Percentiles rank a stretch among this genome's conserved stretches.
Conservation (phyloP, 2,113 vertebrate genomes). For the Chlorocebus sabaeus region DNA sequence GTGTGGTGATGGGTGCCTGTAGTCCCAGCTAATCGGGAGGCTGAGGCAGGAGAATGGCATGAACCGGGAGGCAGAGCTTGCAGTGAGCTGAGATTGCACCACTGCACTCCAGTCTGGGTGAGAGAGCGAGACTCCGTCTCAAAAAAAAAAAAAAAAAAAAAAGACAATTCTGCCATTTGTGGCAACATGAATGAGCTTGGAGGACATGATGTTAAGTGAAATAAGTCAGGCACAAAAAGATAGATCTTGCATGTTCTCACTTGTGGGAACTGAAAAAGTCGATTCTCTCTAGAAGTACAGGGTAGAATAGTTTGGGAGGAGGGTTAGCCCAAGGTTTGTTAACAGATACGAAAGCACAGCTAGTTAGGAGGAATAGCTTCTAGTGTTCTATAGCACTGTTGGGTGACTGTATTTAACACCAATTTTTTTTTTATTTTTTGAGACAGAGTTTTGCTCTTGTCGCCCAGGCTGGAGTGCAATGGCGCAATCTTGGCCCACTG, state of each 20-base stretch:
- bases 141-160: not conserved
- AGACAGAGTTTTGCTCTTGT: no score
- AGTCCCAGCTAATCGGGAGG: no score
- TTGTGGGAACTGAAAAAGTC: not conserved
- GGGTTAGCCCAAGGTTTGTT: not conserved
- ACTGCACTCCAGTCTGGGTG: no score
- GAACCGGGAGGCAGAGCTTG: no score
- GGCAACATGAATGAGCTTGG: not conserved
- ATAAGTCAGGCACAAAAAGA: not conserved
- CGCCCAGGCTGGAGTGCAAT: no score
- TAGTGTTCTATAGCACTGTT: not conserved
- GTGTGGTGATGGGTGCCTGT: no score
- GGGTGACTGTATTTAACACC: not conserved
- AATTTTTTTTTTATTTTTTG: not conserved
- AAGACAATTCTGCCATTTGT: not conserved
- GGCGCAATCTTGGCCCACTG: no score
- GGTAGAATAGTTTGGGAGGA: not conserved
- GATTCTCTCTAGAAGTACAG: not conserved
- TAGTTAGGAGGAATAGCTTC: not conserved
- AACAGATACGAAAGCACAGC: not conserved
- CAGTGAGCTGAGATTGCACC: no score
- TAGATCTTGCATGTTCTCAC: not conserved
- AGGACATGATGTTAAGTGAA: not conserved
- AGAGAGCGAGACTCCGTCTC: no score
- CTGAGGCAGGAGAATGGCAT: no score